phyloP scores from a whole-genome alignment of 1,140 invertebrate genomes.

The Drosophila pandora region DNA sequence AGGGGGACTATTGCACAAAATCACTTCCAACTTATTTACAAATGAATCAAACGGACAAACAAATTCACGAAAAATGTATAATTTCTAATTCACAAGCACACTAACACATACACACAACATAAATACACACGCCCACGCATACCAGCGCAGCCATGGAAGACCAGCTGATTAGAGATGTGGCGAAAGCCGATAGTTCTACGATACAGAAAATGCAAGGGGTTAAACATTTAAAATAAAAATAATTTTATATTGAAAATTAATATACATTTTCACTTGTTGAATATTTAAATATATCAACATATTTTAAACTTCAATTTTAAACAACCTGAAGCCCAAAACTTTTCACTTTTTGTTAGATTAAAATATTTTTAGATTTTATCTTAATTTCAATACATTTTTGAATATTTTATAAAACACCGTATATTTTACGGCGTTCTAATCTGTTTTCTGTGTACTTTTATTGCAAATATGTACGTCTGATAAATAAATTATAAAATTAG shows the following conservation, averaged over 20 bases:
- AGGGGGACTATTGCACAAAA: slow-evolving; percentile 30
- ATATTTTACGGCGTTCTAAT: background rate
- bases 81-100: slow-evolving; percentile 36
- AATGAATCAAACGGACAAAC: slow-evolving; percentile 24
- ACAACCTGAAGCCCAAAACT: too few species aligned
- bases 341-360: too few species aligned
- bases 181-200: slow-evolving; percentile 2
- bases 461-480: slow-evolving; percentile 63
- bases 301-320: background rate
- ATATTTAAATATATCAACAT: background rate
- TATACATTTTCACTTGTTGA: background rate
- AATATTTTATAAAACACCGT: background rate
- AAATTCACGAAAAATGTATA: slow-evolving; percentile 33
- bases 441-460: slow-evolving; percentile 33
- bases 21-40: slow-evolving; percentile 51
- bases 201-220: background rate
- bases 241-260: background rate
- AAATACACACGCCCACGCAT: slow-evolving; percentile 20
- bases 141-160: slow-evolving; percentile 8
- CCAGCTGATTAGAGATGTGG: slow-evolving; percentile 59
- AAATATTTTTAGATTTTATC: background rate
- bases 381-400: background rate
- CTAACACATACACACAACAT: slow-evolving; percentile 17
- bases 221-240: background rate
- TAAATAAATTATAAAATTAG: slow-evolving; percentile 58